phyloP scores from a whole-genome alignment of 2,797 vertebrate species.

The Adrianichthys oophorus region DNA sequence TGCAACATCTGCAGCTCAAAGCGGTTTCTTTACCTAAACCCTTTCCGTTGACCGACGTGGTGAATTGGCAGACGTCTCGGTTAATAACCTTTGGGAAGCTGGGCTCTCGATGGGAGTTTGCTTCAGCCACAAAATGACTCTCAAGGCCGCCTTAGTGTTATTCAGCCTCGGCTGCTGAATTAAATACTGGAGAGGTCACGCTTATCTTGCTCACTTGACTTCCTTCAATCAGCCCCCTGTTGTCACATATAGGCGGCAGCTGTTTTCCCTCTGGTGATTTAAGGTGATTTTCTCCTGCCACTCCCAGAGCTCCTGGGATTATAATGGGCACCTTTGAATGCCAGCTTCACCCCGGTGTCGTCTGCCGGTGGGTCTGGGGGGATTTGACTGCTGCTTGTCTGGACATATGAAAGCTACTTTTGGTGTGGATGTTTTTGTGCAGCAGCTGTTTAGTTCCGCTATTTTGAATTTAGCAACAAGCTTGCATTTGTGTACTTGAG shows the following conservation, averaged over 20 bases:
- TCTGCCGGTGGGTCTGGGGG: constrained; percentile 28
- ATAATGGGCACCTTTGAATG: constrained; percentile 27
- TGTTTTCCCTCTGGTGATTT: constrained; percentile 26
- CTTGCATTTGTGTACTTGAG: constrained; percentile 34
- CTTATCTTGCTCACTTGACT: constrained; percentile 11
- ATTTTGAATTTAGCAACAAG: constrained; percentile 53
- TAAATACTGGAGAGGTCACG: constrained; percentile 15
- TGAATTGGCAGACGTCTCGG: no score
- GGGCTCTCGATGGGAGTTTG: constrained; percentile 6
- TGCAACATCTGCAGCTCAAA: constrained; percentile 3
- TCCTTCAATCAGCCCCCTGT: constrained; percentile 10
- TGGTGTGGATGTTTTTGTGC: constrained; percentile 3
- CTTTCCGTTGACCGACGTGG: no score
- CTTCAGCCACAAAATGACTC: neutral
- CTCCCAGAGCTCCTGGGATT: constrained; percentile 38
- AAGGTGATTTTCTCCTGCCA: constrained; percentile 35
- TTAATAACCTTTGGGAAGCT: neutral
- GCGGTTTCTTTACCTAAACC: neutral
- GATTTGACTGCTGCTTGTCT: constrained; percentile 25
- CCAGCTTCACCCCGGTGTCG: constrained; percentile 24
- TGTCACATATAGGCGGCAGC: constrained; percentile 15
- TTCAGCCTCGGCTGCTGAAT: constrained; percentile 14
- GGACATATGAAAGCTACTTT: constrained; percentile 18
- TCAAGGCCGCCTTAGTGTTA: constrained; percentile 2
- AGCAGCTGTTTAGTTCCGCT: constrained; percentile 32